Evolutionary conservation across 2,888 invertebrate genomes (phyloP), one percentile per base, ranked within the genome.

Genomic region (Orthosia gothica): DNA sequence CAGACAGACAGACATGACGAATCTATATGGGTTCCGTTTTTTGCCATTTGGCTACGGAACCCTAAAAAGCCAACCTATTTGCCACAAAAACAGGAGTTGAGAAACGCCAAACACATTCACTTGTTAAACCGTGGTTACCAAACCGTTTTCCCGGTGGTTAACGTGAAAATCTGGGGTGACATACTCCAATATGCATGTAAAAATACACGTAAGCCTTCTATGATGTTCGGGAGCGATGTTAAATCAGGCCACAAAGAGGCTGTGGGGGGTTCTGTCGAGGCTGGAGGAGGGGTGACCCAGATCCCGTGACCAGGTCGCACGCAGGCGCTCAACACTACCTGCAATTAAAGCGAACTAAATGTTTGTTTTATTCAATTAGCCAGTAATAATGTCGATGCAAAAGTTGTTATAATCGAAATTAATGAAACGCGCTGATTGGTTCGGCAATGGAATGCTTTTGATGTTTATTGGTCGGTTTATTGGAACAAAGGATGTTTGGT

Each of bases 291-390:
- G 84, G 84, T 91, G 95, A 93, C 95, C 95, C 81, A 95, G 89
- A 92, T 95, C 87, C 79, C 88, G 88, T 94, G 94, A 94, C 95
- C 94, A 87, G 94, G 93, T 92, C 92, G 87, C 89, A 91, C 91
- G 91, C 91, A 91, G 87, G 85, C 89, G 88, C 89, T 89, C 84
- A 83, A 86, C 74, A 73, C 81, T 88, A 90, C 89, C 89, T 89
- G 85, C 87, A 88, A 89, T 89, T 89, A 90, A 88, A 82, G 57
- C 54, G 49, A 79, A 87, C 75, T 83, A 72, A 85, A 79, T 79
- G 68, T 80, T 86, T 87, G 75, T 83, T 80, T 76, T 52, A 78
- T 83, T 83, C 40, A 79, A 77, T 77, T 85, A 61, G 50, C 62
- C 20, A 54, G 70, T 58, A 70, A 58, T 67, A 72, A 74, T 13